phyloP scores from a whole-genome alignment of 1,140 invertebrate species.

The Hylaeus anthracinus region DNA sequence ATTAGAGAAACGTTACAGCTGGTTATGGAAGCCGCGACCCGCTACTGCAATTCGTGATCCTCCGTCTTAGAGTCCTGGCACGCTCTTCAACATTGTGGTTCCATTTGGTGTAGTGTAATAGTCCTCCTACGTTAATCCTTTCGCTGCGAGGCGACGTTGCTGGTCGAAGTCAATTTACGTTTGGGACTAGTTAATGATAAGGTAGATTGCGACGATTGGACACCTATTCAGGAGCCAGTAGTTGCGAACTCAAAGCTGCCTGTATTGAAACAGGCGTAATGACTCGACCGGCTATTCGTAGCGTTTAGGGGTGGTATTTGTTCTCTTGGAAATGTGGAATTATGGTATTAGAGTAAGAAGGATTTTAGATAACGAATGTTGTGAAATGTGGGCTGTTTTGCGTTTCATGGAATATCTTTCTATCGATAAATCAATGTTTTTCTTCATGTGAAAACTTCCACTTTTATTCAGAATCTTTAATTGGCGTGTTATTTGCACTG shows the following conservation, averaged over 20 bases:
- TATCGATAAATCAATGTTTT: no score
- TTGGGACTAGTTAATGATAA: conserved; percentile 12
- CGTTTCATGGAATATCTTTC: no score
- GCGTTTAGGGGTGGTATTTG: no score
- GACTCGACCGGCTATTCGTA: neutral
- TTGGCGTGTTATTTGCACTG: no score
- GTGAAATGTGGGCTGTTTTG: no score
- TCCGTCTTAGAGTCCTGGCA: conserved; percentile 54
- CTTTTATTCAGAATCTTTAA: no score
- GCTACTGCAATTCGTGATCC: conserved; percentile 56
- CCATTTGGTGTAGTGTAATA: conserved; percentile 43
- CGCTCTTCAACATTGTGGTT: conserved; percentile 45
- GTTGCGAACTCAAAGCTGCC: neutral
- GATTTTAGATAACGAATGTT: no score
- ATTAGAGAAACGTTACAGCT: conserved; percentile 62
- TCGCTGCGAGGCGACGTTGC: neutral
- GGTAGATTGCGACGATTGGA: neutral
- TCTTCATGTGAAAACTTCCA: no score
- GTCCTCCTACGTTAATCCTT: conserved; percentile 21
- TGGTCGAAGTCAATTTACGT: conserved; percentile 5
- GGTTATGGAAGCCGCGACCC: conserved; percentile 47
- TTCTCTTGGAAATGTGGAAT: no score
- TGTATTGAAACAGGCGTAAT: neutral
- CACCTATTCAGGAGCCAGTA: neutral
- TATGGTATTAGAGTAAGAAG: no score